phyloP scores from a whole-genome alignment of 2,797 vertebrate species.

The Sebastes iracundus region DNA sequence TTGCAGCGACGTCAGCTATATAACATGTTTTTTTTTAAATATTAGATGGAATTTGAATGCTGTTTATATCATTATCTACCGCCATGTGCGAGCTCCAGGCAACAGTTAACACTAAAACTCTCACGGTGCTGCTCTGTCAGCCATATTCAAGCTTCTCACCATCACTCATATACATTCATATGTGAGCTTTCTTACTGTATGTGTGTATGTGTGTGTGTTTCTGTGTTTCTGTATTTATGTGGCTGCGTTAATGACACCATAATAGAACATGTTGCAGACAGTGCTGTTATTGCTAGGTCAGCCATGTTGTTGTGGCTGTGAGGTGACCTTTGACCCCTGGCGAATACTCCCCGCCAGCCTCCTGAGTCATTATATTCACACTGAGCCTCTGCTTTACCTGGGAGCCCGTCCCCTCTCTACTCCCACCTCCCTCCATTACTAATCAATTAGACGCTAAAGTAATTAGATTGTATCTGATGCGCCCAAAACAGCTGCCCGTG shows the following conservation, averaged over 20 bases:
- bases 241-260: constrained; percentile 29
- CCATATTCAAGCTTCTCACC: constrained; percentile 20
- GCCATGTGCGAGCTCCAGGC: constrained; percentile 23
- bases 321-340: constrained; percentile 32
- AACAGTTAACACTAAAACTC: constrained; percentile 3
- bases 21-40: constrained; percentile 12
- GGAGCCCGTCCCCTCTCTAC: constrained; percentile 35
- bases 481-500: constrained; percentile 53
- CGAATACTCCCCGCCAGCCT: not conserved
- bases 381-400: constrained; percentile 50
- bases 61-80: constrained; percentile 29
- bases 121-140: constrained; percentile 44
- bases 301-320: constrained; percentile 35
- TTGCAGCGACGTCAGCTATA: constrained; percentile 56
- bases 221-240: constrained; percentile 22
- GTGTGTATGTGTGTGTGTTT: not conserved
- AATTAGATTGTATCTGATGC: constrained; percentile 77
- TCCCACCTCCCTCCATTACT: constrained; percentile 58
- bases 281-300: constrained; percentile 52
- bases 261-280: constrained; percentile 14
- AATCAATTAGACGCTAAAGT: constrained; percentile 76
- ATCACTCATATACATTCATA: constrained; percentile 34
- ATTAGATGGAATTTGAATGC: constrained; percentile 42
- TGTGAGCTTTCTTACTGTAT: not conserved
- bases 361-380: constrained; percentile 45